phyloP scores from a whole-genome alignment of 1,140 invertebrate genomes.

The Acromyrmex heyeri region DNA sequence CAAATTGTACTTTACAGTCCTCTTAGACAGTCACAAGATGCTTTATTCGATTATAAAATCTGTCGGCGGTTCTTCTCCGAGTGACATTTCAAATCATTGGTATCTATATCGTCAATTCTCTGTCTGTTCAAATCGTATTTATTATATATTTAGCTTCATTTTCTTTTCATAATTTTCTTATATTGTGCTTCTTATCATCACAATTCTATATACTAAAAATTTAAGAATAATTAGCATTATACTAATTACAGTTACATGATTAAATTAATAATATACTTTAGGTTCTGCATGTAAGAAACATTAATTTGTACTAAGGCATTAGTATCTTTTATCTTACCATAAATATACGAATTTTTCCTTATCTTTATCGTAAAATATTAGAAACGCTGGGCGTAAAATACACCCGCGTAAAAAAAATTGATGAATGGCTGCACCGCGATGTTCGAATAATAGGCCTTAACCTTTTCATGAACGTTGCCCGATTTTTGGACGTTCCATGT shows the following conservation, averaged over 20 bases:
- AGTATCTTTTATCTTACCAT: not conserved
- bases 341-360: conserved; percentile 4
- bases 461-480: conserved; percentile 67
- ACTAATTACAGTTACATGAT: not conserved
- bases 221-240: not conserved
- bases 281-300: conserved; percentile 3
- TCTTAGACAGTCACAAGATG: conserved; percentile 17
- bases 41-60: conserved; percentile 53
- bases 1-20: conserved; percentile 55
- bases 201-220: not conserved
- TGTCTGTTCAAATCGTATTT: not conserved
- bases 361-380: not conserved
- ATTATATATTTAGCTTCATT: not conserved
- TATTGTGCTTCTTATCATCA: not conserved
- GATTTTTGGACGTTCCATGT: conserved; percentile 75
- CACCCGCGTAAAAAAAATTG: conserved; percentile 27
- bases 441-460: conserved; percentile 69
- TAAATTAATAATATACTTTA: not conserved
- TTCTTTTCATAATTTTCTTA: not conserved
- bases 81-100: conserved; percentile 14
- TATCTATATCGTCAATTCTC: not conserved
- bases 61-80: conserved; percentile 7
- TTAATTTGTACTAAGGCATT: conserved; percentile 1
- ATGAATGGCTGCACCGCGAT: conserved; percentile 59
- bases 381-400: not conserved